Conservation (phyloP, 2,797 vertebrate species). For the Ciconia nigra region DNA sequence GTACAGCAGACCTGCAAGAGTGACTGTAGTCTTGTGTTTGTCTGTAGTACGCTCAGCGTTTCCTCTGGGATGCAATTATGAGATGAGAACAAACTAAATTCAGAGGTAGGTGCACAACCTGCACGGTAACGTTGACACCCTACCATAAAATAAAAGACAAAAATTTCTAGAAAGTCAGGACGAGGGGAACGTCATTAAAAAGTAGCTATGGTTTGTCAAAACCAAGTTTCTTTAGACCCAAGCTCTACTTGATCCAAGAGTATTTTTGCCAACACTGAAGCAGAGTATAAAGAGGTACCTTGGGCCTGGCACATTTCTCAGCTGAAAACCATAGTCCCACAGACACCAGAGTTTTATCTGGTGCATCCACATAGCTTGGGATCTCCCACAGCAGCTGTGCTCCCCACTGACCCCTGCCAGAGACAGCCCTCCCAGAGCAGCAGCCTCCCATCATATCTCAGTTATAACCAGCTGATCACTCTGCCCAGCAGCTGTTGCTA, state of each 20-base stretch:
- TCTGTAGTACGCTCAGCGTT: neutral
- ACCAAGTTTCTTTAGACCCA: neutral
- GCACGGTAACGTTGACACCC: neutral
- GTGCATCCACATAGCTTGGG: neutral
- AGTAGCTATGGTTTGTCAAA: neutral
- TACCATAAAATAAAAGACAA: neutral
- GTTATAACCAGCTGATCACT: neutral
- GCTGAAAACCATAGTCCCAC: neutral
- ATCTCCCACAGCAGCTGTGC: neutral
- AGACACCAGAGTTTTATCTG: neutral
- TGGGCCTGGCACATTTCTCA: neutral
- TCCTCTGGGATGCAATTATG: neutral
- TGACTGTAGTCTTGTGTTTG: neutral
- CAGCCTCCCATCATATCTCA: neutral
- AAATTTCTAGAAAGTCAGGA: neutral
- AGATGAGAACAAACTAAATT: neutral
- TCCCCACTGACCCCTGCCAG: neutral
- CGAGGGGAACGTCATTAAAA: neutral
- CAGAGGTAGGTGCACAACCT: neutral
- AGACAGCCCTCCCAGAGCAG: neutral
- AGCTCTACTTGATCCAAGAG: neutral
- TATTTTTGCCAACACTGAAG: neutral
- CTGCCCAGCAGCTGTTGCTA: neutral
- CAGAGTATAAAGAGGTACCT: neutral
- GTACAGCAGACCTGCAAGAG: neutral